Conservation (phyloP, 2,797 vertebrate species). For the Megaceryle alcyon region DNA sequence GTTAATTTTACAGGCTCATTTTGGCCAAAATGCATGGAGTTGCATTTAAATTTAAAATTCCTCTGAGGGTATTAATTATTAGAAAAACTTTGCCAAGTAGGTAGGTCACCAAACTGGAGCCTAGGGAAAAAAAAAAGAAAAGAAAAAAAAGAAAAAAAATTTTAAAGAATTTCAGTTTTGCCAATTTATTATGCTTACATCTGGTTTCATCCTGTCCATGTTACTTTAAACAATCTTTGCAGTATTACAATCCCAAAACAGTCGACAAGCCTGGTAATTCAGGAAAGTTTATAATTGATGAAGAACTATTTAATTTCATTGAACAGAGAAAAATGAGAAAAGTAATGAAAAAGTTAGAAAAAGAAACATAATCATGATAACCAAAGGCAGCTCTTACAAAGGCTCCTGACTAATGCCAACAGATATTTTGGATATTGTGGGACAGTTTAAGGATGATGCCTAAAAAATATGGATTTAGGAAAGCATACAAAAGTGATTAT, state of each 20-base stretch:
- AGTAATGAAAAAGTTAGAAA: neutral
- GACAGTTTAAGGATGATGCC: neutral
- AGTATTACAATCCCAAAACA: neutral
- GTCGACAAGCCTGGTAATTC: conserved; percentile 23
- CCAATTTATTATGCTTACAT: conserved; percentile 24
- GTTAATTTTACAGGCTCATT: conserved; percentile 28
- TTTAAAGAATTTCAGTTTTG: neutral
- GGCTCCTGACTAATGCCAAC: neutral
- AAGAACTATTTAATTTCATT: neutral
- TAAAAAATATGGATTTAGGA: neutral
- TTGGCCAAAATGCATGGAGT: conserved; percentile 12
- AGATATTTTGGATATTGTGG: neutral
- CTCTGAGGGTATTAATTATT: neutral
- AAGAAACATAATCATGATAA: neutral
- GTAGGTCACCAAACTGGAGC: neutral
- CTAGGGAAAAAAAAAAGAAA: neutral
- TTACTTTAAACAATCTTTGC: conserved; percentile 23
- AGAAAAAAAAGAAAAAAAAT: neutral
- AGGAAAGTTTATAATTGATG: neutral
- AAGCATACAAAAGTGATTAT: neutral
- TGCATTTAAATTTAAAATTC: neutral
- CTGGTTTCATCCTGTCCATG: conserved; percentile 31
- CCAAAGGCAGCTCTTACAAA: conserved; percentile 2
- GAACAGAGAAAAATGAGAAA: conserved; percentile 9
- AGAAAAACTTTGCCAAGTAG: conserved; percentile 32